These are phyloP conservation scores for Calidris pygmaea DNA, from an alignment of 2,113 vertebrate genomes.

Conservation along the genomic window DNA sequence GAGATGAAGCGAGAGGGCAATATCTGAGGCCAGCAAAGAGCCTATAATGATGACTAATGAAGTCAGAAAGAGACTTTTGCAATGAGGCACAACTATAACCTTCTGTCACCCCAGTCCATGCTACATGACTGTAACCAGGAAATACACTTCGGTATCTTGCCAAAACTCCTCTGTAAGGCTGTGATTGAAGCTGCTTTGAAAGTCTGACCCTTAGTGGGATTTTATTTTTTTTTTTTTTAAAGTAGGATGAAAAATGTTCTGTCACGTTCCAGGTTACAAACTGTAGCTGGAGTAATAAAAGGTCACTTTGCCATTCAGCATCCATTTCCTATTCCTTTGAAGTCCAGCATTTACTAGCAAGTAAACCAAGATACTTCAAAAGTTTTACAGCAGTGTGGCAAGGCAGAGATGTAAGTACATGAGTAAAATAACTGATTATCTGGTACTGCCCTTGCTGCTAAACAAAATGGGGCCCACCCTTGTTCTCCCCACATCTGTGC, in stretches of 20 bases:
- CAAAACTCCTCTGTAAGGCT: not conserved
- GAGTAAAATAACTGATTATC: slow-evolving; percentile 51
- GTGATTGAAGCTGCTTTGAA: slow-evolving; percentile 7
- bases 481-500: not conserved
- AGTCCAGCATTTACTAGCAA: slow-evolving; percentile 45
- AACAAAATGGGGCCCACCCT: not conserved
- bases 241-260: slow-evolving; percentile 49
- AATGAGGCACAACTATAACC: not conserved
- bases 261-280: slow-evolving; percentile 49
- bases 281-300: slow-evolving; percentile 58
- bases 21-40: not conserved
- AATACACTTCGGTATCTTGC: not conserved
- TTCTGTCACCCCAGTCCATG: not conserved
- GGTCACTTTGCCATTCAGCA: slow-evolving; percentile 62
- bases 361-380: slow-evolving; percentile 44
- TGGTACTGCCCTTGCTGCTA: slow-evolving; percentile 24
- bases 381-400: slow-evolving; percentile 31
- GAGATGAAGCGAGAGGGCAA: not conserved
- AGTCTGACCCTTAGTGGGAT: not conserved
- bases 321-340: slow-evolving; percentile 66
- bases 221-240: not conserved
- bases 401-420: slow-evolving; percentile 4
- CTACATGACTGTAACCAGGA: not conserved
- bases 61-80: not conserved
- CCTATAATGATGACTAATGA: slow-evolving; percentile 4